Evolutionary conservation across 1,140 invertebrate species (phyloP), one percentile per base, ranked within the genome.

Genomic region (Aphidius gifuensis): DNA sequence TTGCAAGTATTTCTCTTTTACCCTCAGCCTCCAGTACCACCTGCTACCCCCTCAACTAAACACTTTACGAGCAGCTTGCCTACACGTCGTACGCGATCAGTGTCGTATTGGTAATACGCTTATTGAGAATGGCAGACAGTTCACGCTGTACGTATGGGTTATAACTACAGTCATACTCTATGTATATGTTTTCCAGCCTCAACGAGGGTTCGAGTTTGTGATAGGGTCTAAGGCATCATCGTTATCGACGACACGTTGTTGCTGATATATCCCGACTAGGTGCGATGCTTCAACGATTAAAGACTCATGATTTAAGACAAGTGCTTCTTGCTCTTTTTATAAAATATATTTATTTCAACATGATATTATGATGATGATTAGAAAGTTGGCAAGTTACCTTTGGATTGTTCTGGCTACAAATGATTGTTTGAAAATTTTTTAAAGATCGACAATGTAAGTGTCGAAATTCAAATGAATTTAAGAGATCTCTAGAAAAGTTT

Each of bases 21-120:
- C 56, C 49, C 21, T 58, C 43, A 48, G 59, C 48, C 44, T 32
- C 43, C 53, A 38, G 43, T 55, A 72, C 70, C 70, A 68, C 71
- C 70, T 68, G 66, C 64, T 73, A 74, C 73, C 76, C 76, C 77
- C 74, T 76, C 74, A 71, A 72, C 79, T 79, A 79, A 81, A 80
- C 77, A 79, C 76, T 80, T 80, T 80, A 79, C 72, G 76, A 78
- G 78, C 76, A 76, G 77, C 73, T 77, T 78, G 78, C 74, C 75
- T 77, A 72, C 65, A 74, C 74, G 78, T 80, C 79, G 74, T 68
- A 66, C 55, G 61, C 73, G 76, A 78, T 80, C 76, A 80, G 73
- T 75, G 77, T 81, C 77, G 74, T 71, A 70, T 68, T 67, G 68
- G 72, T 66, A 68, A 71, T 70, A 67, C 69, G 71, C 76, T 78